Percentiles rank a stretch among this genome's conserved stretches.
Evolutionary conservation across 2,888 invertebrate species (phyloP).

Genomic region (Stenotaenia linearis): DNA sequence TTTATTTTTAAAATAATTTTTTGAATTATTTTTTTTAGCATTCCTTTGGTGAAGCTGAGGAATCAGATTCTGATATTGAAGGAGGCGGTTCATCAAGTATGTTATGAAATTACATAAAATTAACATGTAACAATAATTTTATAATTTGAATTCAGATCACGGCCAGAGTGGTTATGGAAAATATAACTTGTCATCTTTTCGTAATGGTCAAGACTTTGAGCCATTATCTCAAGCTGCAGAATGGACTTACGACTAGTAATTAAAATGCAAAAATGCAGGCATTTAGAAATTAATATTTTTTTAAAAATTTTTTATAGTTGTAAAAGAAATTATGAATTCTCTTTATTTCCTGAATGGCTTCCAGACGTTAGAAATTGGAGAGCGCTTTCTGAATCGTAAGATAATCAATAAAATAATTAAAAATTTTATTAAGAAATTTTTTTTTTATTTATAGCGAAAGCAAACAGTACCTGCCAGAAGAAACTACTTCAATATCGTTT

Average conservation of each 20-base stretch:
- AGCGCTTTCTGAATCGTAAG: neutral
- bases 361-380: neutral
- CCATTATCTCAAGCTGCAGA: neutral
- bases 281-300: neutral
- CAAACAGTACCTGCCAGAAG: constrained; percentile 5
- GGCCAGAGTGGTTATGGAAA: neutral
- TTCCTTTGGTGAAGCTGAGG: neutral
- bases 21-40: neutral
- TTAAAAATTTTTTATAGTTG: neutral
- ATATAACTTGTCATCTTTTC: neutral
- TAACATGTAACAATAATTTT: neutral
- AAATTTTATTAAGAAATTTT: neutral
- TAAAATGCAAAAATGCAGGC: neutral
- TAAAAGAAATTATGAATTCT: neutral
- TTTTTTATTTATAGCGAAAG: neutral
- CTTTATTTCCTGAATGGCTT: neutral
- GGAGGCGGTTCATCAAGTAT: neutral
- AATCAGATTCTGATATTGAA: neutral
- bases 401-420: neutral
- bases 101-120: neutral
- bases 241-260: neutral
- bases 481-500: neutral
- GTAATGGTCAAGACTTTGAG: neutral
- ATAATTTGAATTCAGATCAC: neutral
- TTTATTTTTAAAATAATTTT: neutral